Evolutionary conservation across 2,888 invertebrate species (phyloP), one percentile per base, ranked within the genome.

Genomic region (Neocrepidodera transversa): DNA sequence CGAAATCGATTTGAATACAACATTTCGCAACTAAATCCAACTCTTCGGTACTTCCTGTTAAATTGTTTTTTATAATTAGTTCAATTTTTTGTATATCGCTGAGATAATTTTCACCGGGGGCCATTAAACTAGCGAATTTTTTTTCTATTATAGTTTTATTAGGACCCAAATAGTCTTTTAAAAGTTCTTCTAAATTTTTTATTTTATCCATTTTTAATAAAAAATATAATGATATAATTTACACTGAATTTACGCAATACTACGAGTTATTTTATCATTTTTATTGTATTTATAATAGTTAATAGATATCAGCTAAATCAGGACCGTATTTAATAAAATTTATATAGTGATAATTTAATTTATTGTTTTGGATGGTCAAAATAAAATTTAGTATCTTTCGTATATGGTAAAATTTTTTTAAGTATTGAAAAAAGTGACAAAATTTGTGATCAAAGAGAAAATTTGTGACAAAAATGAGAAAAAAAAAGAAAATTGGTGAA

Each of bases 101-200:
- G 2, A 56, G 49, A 13, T 57, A 57, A 18, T 64, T 61, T 40
- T 64, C 59, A n/a, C 64, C 64, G 0, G 53, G 45, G 0, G 23
- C 56, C 1, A 40, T 38, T 30, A 64, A 23, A n/a, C 13, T 17
- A 1, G 38, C 13, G 8, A 26, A 23, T 7, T 53, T 45, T 8
- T 26, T 14, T 6, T 52, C 49, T 0, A 38, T 20, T 20, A 63
- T 52, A 10, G 26, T 50, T 32, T 45, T 52, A 35, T 42, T 26
- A 2, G 26, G 17, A 3, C 49, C 48, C n/a, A 63, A 55, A 7
- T 53, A 20, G 10, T 43, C 40, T 4, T 35, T 26, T 10, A 62
- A 16, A 2, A 62, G 30, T 18, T 56, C 52, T 7, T 47, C 13
- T 6, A 62, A 45, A 23, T 49, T 49, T 23, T 7, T 18, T 17